phyloP scores from a whole-genome alignment of 2,113 vertebrate genomes.

The Aegotheles bennettii region DNA sequence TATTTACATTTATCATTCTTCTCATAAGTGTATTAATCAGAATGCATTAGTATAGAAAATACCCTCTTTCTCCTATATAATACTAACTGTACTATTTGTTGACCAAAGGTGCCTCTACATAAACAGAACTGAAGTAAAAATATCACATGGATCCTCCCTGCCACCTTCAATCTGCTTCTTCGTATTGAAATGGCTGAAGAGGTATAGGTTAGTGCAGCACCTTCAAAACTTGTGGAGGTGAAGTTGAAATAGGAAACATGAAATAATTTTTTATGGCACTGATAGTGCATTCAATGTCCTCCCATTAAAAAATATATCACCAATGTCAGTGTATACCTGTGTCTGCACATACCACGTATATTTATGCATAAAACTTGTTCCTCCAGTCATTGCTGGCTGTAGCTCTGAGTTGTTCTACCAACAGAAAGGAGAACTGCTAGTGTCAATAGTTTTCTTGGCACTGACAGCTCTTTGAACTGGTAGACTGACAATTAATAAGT shows the following conservation, averaged over 20 bases:
- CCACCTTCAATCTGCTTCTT: background rate
- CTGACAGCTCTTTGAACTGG: background rate
- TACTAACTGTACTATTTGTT: background rate
- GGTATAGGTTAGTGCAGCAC: background rate
- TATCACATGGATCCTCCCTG: background rate
- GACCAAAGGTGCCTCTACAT: background rate
- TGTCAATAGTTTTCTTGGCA: background rate
- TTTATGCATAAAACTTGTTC: background rate
- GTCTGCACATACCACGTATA: rapidly evolving
- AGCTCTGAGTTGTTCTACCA: background rate
- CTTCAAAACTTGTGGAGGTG: background rate
- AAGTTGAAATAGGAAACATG: background rate
- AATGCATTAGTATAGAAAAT: background rate
- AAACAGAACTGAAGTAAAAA: background rate
- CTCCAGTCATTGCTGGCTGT: background rate
- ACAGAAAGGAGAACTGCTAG: background rate
- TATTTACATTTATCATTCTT: background rate
- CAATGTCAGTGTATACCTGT: background rate
- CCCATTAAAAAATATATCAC: background rate
- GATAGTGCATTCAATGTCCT: background rate
- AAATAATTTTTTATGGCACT: background rate
- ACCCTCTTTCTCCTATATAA: background rate
- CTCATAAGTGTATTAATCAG: background rate
- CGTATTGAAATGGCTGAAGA: background rate
- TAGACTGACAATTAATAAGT: background rate